phyloP scores from a whole-genome alignment of 1,140 invertebrate species.

The Olivierus martensii region DNA sequence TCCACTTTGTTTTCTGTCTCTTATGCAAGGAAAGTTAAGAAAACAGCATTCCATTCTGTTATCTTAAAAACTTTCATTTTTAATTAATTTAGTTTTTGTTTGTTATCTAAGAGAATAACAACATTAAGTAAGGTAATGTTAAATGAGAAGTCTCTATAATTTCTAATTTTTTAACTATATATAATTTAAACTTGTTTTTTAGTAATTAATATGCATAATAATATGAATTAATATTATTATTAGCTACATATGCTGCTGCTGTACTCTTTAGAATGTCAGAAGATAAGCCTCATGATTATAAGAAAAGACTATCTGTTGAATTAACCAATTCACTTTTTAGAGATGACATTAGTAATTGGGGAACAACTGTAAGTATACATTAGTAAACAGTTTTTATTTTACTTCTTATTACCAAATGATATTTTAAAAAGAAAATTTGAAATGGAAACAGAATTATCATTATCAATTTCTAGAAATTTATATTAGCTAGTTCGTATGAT shows the following conservation, averaged over 20 bases:
- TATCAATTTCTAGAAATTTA: background rate
- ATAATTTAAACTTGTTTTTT: too few relatives aligned
- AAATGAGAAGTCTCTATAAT: too few relatives aligned
- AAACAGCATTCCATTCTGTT: too few relatives aligned
- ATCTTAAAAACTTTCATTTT: too few relatives aligned
- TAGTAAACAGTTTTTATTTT: background rate
- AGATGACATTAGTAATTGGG: conserved; percentile 71
- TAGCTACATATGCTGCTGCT: conserved; percentile 88
- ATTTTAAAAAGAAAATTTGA: background rate
- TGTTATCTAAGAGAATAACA: too few relatives aligned
- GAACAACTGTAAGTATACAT: conserved; percentile 24
- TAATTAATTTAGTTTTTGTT: too few relatives aligned
- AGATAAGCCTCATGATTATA: conserved; percentile 93
- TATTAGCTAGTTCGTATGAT: background rate
- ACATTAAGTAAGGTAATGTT: too few relatives aligned
- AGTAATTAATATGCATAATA: background rate
- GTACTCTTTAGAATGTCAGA: conserved; percentile 95
- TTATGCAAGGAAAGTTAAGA: too few relatives aligned
- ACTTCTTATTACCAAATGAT: background rate
- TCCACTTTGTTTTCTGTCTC: too few relatives aligned
- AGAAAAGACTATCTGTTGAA: conserved; percentile 88
- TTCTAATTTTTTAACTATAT: too few relatives aligned
- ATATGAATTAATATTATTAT: conserved; percentile 17
- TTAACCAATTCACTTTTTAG: conserved; percentile 48
- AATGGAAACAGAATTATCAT: too few relatives aligned